phyloP scores from a whole-genome alignment of 2,113 vertebrate species.

The Corydoras maculifer region DNA sequence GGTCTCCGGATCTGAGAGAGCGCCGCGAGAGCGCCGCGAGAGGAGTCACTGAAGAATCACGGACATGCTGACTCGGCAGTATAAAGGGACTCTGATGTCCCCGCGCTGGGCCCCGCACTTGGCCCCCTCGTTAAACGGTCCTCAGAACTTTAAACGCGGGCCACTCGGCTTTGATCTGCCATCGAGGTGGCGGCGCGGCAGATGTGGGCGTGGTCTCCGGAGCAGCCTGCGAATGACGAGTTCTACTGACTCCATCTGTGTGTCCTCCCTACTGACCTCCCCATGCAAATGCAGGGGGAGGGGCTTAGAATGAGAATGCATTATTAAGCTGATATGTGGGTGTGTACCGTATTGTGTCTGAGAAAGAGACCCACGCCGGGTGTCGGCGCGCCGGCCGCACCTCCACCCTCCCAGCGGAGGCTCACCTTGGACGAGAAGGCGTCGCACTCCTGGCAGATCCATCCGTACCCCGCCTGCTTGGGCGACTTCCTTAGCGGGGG shows the following conservation, averaged over 20 bases:
- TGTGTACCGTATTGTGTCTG: too few species aligned
- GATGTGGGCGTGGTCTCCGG: background rate
- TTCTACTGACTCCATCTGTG: too few species aligned
- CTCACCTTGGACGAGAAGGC: slow-evolving; percentile 94
- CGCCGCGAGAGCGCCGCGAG: background rate
- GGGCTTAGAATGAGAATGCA: too few species aligned
- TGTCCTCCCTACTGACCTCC: too few species aligned
- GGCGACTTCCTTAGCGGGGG: slow-evolving; percentile 99
- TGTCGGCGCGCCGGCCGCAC: too few species aligned
- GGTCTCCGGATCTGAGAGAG: slow-evolving; percentile 2
- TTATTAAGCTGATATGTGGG: too few species aligned
- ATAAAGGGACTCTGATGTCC: slow-evolving; percentile 11
- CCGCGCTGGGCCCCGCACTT: slow-evolving; percentile 1
- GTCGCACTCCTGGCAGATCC: slow-evolving; percentile 98
- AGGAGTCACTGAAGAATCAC: background rate
- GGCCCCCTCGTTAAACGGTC: slow-evolving; percentile 5
- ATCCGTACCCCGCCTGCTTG: slow-evolving; percentile 95
- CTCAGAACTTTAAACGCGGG: slow-evolving; percentile 30
- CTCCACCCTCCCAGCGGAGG: slow-evolving; percentile 9
- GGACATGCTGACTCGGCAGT: background rate
- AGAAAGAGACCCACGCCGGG: too few species aligned
- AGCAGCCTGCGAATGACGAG: too few species aligned
- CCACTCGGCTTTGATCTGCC: slow-evolving; percentile 35
- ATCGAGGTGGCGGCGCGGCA: slow-evolving; percentile 2
- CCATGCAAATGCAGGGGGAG: too few species aligned